Evolutionary conservation across 1,140 invertebrate genomes (phyloP).

Genomic region (Ceratina japonica): DNA sequence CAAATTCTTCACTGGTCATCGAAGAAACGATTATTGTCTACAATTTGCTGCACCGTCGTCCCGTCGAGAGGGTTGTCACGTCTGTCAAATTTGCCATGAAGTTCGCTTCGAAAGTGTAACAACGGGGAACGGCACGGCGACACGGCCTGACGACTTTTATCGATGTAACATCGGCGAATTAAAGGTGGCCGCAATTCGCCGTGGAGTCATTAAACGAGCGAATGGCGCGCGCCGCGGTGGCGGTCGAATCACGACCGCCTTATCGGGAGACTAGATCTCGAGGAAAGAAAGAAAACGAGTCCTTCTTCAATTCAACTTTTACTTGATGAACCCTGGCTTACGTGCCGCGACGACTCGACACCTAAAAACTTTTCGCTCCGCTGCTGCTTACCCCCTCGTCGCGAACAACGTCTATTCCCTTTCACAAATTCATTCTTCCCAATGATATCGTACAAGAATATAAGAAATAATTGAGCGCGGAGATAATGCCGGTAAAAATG

Average conservation of each 20-base stretch:
- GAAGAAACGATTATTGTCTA: not conserved
- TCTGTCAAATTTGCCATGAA: too few relatives aligned
- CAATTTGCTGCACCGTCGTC: not conserved
- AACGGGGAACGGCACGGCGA: too few relatives aligned
- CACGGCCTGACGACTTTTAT: slow-evolving; percentile 62
- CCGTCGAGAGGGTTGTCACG: not conserved
- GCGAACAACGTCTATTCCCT: slow-evolving; percentile 50
- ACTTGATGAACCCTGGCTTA: slow-evolving; percentile 65
- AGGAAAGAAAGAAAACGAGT: slow-evolving; percentile 70
- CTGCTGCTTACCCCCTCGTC: not conserved
- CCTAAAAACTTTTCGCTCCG: slow-evolving; percentile 54
- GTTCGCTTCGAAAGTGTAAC: too few relatives aligned
- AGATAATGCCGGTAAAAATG: not conserved
- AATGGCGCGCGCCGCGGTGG: slow-evolving; percentile 8
- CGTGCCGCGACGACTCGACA: slow-evolving; percentile 59
- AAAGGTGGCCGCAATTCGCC: slow-evolving; percentile 58
- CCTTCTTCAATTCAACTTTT: slow-evolving; percentile 70
- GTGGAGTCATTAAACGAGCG: slow-evolving; percentile 60
- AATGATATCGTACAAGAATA: slow-evolving; percentile 2
- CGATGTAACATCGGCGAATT: slow-evolving; percentile 75
- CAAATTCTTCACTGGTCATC: not conserved
- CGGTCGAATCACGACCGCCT: slow-evolving; percentile 57
- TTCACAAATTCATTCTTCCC: slow-evolving; percentile 24
- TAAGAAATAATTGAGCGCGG: slow-evolving; percentile 30
- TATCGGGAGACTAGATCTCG: slow-evolving; percentile 62